Evolutionary conservation across 2,888 invertebrate genomes (phyloP), one percentile per base, ranked within the genome.

Genomic region (Melangyna quadrimaculata): DNA sequence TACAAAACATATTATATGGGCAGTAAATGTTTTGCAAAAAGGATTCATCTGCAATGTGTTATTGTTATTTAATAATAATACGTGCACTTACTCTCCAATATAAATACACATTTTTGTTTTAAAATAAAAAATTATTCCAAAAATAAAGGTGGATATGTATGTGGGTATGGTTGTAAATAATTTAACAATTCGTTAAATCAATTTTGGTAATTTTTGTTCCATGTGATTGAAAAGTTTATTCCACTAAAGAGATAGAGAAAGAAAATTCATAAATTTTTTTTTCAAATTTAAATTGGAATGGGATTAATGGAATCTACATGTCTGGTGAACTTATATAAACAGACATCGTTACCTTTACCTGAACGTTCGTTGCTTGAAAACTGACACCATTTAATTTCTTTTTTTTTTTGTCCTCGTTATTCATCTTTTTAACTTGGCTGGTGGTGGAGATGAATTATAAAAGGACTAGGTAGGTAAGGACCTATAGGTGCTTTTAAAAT

Each of bases 301-400:
- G 22, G 59, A 35, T 59, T 35, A 59, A 59, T 59, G 35, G 35
- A 59, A 59, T 19, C 59, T 59, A 32, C 59, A 35, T 22, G 59
- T 59, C 59, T 59, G 59, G 59, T 22, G 35, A 35, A 35, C 22
- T 59, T 59, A 14, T 57, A 14, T 17, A 22, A 6, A 14, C 22
- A 57, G 19, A 57, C 19, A 19, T 53, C 8, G 10, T 2, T 17
- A 57, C 14, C 14, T 19, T 6, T 17, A 22, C 3, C 29, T 19
- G 35, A 19, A 32, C 17, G 32, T 32, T 32, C 17, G 32, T 32
- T 32, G 10, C 12, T 35, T 57, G 59, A 59, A 59, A 59, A 35
- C 22, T 59, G 59, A 59, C 35, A 59, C 59, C 59, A 35, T 19
- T 59, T 57, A 32, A 57, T 32, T 57, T 55, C 4, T 55, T 55